phyloP scores from a whole-genome alignment of 2,113 vertebrate species.

The Lepus europaeus region DNA sequence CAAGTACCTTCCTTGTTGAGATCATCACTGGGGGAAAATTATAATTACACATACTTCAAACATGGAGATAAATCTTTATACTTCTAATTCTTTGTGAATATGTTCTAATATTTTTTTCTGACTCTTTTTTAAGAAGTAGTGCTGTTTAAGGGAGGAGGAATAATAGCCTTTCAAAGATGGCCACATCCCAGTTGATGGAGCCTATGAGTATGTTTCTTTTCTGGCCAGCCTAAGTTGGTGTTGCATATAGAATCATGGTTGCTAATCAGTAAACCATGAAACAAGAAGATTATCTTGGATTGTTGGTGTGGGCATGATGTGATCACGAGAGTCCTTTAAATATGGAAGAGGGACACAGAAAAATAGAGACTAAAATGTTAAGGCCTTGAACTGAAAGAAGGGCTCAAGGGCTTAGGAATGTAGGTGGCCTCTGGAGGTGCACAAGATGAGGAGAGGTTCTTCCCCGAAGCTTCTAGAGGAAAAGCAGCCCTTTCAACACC shows the following conservation, averaged over 20 bases:
- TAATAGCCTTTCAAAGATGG: neutral
- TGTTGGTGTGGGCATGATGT: neutral
- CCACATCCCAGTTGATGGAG: neutral
- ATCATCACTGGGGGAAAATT: neutral
- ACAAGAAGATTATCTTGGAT: neutral
- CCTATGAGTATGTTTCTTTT: neutral
- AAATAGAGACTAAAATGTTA: neutral
- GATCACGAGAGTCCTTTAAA: neutral
- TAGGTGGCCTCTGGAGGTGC: neutral
- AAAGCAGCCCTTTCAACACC: neutral
- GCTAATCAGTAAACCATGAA: neutral
- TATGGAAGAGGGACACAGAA: neutral
- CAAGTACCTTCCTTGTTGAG: neutral
- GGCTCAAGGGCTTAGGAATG: neutral
- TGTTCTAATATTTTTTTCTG: conserved; percentile 24
- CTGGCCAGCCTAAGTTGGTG: neutral
- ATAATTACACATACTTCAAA: neutral
- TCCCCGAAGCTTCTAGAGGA: neutral
- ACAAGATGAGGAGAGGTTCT: neutral
- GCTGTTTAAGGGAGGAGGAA: neutral
- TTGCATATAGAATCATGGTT: neutral
- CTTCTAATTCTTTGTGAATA: neutral
- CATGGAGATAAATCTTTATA: neutral
- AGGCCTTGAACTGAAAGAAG: neutral
- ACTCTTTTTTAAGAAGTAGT: neutral